Conservation (phyloP, 2,888 invertebrate genomes). For the Zele albiditarsus region DNA sequence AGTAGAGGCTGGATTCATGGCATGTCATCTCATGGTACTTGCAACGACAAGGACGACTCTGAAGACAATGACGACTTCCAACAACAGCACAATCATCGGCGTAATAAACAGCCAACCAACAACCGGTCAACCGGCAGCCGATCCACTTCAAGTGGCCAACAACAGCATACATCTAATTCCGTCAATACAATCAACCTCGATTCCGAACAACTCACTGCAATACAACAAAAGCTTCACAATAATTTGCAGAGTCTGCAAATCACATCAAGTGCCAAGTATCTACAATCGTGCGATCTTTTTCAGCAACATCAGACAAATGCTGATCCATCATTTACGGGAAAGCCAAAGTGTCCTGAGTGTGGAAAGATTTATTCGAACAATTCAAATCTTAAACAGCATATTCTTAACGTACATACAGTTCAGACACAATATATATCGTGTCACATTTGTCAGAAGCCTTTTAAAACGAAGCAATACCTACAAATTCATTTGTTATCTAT, state of each 20-base stretch:
- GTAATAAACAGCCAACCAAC: constrained; percentile 5
- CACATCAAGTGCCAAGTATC: constrained; percentile 57
- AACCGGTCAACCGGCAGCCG: constrained; percentile 29
- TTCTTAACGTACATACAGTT: constrained; percentile 80
- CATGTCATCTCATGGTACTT: constrained; percentile 62
- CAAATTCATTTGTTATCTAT: constrained; percentile 81
- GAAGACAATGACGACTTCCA: constrained; percentile 38
- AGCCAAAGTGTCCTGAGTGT: constrained; percentile 80
- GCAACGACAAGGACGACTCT: constrained; percentile 30
- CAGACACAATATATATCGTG: constrained; percentile 78
- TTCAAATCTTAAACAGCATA: constrained; percentile 82
- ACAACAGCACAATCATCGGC: constrained; percentile 31
- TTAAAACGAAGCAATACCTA: constrained; percentile 82
- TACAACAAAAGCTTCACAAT: constrained; percentile 69
- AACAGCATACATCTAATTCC: constrained; percentile 55
- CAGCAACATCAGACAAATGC: constrained; percentile 44
- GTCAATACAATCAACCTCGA: constrained; percentile 61
- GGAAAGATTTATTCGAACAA: constrained; percentile 81
- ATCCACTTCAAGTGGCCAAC: constrained; percentile 29
- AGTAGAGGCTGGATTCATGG: constrained; percentile 66
- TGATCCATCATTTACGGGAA: constrained; percentile 60
- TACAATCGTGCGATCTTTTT: constrained; percentile 63
- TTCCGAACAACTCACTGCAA: constrained; percentile 67
- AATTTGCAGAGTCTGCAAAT: constrained; percentile 65
- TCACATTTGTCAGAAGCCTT: constrained; percentile 79